Conservation (phyloP, 30 jellyfish, hydroid and myxozoan genomes). For the Mastigias papua region DNA sequence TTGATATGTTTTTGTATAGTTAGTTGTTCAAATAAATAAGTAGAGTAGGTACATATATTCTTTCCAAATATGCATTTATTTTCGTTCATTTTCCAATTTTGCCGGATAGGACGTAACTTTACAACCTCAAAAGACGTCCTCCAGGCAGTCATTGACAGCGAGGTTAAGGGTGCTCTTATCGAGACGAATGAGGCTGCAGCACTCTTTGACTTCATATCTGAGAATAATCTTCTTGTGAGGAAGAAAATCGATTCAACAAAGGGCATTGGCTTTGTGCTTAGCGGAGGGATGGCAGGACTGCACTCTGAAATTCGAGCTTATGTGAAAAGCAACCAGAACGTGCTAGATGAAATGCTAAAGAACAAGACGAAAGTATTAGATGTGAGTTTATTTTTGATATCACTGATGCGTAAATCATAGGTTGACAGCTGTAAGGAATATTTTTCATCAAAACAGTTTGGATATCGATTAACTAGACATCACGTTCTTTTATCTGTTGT, state of each 20-base stretch:
- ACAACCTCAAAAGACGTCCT: slow-evolving; percentile 21
- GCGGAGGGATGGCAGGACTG: slow-evolving; percentile 19
- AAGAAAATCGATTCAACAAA: slow-evolving; percentile 20
- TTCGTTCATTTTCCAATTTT: background rate
- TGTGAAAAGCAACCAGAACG: background rate
- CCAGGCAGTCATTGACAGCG: slow-evolving; percentile 8
- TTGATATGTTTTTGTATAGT: no score
- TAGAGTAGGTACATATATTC: no score
- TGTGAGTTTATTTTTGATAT: no score
- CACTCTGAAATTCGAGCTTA: slow-evolving; percentile 35
- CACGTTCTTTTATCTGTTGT: no score
- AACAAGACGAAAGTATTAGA: slow-evolving; percentile 1
- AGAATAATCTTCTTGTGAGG: slow-evolving; percentile 13
- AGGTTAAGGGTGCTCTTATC: slow-evolving; percentile 38
- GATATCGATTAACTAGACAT: no score
- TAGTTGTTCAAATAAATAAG: no score
- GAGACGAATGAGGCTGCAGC: slow-evolving; percentile 42
- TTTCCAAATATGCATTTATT: no score
- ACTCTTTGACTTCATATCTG: slow-evolving; percentile 18
- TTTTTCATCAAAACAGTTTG: no score
- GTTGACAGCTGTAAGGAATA: no score
- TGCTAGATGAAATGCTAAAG: background rate
- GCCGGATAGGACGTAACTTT: background rate
- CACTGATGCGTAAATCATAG: no score
- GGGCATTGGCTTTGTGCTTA: slow-evolving; percentile 24